Evolutionary conservation across 2,888 invertebrate genomes (phyloP).

Genomic region (Ferdinandea cuprea): DNA sequence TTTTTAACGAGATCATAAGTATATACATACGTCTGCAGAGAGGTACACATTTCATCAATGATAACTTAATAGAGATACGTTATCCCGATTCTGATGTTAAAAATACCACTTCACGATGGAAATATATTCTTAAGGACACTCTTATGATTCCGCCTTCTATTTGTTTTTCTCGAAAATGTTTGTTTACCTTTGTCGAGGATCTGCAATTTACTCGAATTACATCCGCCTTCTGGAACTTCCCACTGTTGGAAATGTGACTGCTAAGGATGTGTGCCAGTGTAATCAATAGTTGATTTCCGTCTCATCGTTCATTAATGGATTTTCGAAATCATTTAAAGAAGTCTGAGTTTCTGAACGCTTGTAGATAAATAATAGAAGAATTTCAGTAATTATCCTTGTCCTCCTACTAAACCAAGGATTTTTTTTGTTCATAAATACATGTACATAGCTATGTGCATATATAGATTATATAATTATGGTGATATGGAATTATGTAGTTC

Average conservation of each 20-base stretch:
- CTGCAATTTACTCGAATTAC: slow-evolving; percentile 70
- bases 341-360: slow-evolving; percentile 24
- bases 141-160: slow-evolving; percentile 52
- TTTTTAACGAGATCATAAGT: background rate
- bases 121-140: slow-evolving; percentile 39
- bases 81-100: slow-evolving; percentile 11
- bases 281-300: slow-evolving; percentile 66
- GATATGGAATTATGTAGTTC: background rate
- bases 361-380: background rate
- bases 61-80: slow-evolving; percentile 51
- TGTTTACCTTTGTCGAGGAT: slow-evolving; percentile 57
- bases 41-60: too few relatives aligned
- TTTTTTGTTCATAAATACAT: background rate
- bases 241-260: slow-evolving; percentile 19
- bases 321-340: slow-evolving; percentile 26
- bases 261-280: slow-evolving; percentile 31
- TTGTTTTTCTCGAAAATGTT: slow-evolving; percentile 66
- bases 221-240: slow-evolving; percentile 70
- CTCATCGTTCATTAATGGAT: slow-evolving; percentile 62
- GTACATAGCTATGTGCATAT: background rate
- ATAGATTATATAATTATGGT: background rate
- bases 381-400: slow-evolving; percentile 57
- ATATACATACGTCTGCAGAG: too few relatives aligned
- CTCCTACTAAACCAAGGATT: slow-evolving; percentile 38
- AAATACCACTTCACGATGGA: slow-evolving; percentile 19